Percentiles rank a stretch among this genome's conserved stretches.
phyloP scores from a whole-genome alignment of 2,113 vertebrate species.

The Hemichromis elongatus region DNA sequence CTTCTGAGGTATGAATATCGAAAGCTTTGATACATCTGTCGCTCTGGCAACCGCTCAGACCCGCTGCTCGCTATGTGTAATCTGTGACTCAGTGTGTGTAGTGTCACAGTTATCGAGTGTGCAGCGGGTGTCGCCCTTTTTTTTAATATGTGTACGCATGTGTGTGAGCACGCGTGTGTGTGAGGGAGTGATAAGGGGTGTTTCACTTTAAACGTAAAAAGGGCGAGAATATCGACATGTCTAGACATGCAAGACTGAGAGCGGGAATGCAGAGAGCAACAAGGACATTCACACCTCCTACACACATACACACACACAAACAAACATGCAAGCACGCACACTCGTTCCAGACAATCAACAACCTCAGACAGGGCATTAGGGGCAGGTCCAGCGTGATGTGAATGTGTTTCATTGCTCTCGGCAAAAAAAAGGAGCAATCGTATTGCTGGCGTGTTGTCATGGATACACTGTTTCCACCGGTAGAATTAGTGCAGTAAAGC shows the following conservation, averaged over 20 bases:
- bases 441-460: constrained; percentile 66
- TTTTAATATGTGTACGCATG: not conserved
- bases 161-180: not conserved
- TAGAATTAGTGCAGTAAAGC: constrained; percentile 60
- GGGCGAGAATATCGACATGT: constrained; percentile 44
- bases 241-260: constrained; percentile 45
- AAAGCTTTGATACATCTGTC: not conserved
- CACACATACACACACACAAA: not conserved
- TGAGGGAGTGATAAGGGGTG: constrained; percentile 25
- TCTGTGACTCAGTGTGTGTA: constrained; percentile 41
- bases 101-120: constrained; percentile 5
- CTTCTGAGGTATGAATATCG: constrained; percentile 1
- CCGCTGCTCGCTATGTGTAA: constrained; percentile 20
- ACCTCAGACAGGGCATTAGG: constrained; percentile 47
- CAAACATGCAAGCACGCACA: not conserved
- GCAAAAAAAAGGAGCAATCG: constrained; percentile 42
- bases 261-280: constrained; percentile 21
- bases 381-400: constrained; percentile 46
- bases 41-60: constrained; percentile 5
- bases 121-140: not conserved
- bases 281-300: constrained; percentile 34
- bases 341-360: constrained; percentile 41
- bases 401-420: constrained; percentile 43
- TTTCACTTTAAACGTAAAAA: constrained; percentile 35
- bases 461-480: constrained; percentile 51